Conservation (phyloP, 2,113 vertebrate genomes). For the Coptodon bakossiorum region DNA sequence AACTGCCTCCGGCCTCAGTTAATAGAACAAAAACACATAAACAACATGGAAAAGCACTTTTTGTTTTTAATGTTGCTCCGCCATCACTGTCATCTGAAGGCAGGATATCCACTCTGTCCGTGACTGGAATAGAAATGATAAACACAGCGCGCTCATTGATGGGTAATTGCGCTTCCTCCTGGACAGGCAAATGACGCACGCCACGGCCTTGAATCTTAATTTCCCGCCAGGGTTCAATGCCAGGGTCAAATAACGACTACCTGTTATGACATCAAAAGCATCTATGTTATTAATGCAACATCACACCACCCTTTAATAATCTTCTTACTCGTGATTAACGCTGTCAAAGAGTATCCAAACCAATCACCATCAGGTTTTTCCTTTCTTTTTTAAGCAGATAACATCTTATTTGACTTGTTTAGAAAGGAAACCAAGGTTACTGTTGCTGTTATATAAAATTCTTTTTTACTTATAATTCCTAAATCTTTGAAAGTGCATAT, state of each 20-base stretch:
- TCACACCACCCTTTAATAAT: neutral
- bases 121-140: slow-evolving; percentile 60
- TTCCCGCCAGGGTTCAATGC: slow-evolving; percentile 17
- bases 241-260: slow-evolving; percentile 7
- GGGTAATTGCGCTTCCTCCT: slow-evolving; percentile 34
- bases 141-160: slow-evolving; percentile 30
- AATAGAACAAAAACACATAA: slow-evolving; percentile 69
- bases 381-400: neutral
- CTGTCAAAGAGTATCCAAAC: neutral
- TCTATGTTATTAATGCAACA: neutral
- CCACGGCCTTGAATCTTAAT: slow-evolving; percentile 32
- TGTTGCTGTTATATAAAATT: neutral
- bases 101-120: slow-evolving; percentile 54
- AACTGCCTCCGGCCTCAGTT: slow-evolving; percentile 39
- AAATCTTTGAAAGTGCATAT: neutral
- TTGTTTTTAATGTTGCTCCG: slow-evolving; percentile 34
- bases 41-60: slow-evolving; percentile 55
- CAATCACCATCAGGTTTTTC: neutral
- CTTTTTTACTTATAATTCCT: neutral
- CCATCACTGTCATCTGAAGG: neutral
- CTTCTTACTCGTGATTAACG: neutral
- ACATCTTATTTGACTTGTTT: neutral
- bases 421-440: neutral
- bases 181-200: slow-evolving; percentile 57
- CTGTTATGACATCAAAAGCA: neutral